phyloP scores from a whole-genome alignment of 2,113 vertebrate genomes.

The Chaetops frenatus region DNA sequence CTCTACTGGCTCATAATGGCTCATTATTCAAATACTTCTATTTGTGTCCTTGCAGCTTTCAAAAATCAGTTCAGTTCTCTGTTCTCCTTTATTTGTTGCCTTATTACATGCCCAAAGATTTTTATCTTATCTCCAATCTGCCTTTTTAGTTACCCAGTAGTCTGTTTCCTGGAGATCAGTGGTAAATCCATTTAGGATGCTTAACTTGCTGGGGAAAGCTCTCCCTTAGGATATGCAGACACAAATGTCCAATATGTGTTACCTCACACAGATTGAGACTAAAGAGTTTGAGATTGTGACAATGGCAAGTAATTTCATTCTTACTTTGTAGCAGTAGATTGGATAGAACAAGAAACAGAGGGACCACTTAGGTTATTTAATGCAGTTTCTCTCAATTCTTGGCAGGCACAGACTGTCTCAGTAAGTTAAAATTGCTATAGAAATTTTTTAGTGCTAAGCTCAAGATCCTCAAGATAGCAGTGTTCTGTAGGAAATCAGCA shows the following conservation, averaged over 20 bases:
- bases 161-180: not conserved
- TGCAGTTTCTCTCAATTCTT: not conserved
- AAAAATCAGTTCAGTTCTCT: not conserved
- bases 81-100: not conserved
- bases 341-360: not conserved
- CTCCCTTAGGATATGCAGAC: not conserved
- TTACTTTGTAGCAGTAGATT: not conserved
- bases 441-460: not conserved
- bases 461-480: not conserved
- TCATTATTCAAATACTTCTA: not conserved
- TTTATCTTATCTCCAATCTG: not conserved
- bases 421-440: not conserved
- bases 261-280: not conserved
- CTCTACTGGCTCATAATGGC: not conserved
- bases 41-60: not conserved
- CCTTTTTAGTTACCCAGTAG: not conserved
- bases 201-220: not conserved
- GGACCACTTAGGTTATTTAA: not conserved
- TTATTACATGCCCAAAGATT: not conserved
- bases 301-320: not conserved
- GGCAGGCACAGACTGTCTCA: not conserved
- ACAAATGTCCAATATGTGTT: not conserved
- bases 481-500: not conserved
- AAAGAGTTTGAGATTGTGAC: not conserved
- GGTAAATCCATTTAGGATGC: not conserved